These are phyloP conservation scores for Monoplex corrugatus DNA, from an alignment of 2,888 invertebrate genomes.

Conservation along the genomic window DNA sequence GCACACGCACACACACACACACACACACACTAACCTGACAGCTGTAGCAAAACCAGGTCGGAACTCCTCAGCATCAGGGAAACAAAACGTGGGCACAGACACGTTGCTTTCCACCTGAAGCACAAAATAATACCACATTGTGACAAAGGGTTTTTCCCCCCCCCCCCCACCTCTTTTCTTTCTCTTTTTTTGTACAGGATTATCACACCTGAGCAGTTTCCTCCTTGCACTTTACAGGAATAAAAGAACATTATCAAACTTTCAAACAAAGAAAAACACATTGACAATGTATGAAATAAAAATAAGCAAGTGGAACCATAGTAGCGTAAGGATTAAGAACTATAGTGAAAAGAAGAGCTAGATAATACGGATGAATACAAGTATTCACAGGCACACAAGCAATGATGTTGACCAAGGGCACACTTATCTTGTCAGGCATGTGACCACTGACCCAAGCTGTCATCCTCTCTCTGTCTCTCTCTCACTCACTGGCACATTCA, in stretches of 20 bases:
- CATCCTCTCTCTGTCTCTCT: neutral
- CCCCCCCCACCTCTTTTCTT: neutral
- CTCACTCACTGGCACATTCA: neutral
- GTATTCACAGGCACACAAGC: too few relatives aligned
- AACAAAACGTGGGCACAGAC: conserved; percentile 88
- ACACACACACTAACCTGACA: conserved; percentile 52
- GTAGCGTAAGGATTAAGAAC: too few relatives aligned
- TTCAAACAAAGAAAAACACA: too few relatives aligned
- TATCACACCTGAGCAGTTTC: too few relatives aligned
- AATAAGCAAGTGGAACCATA: too few relatives aligned
- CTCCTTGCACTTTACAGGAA: too few relatives aligned
- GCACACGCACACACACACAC: conserved; percentile 20
- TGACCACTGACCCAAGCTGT: neutral
- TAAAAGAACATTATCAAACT: too few relatives aligned
- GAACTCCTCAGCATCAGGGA: conserved; percentile 88
- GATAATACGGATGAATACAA: too few relatives aligned
- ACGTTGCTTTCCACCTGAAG: conserved; percentile 75
- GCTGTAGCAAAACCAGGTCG: conserved; percentile 70
- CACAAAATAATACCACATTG: neutral
- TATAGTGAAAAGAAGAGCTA: too few relatives aligned
- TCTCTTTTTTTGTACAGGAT: conserved; percentile 1
- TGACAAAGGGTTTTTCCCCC: neutral
- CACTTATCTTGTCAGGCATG: too few relatives aligned
- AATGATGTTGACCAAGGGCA: too few relatives aligned
- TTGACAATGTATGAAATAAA: too few relatives aligned